phyloP scores from a whole-genome alignment of 2,888 invertebrate genomes.

The Lydus trimaculatus region DNA sequence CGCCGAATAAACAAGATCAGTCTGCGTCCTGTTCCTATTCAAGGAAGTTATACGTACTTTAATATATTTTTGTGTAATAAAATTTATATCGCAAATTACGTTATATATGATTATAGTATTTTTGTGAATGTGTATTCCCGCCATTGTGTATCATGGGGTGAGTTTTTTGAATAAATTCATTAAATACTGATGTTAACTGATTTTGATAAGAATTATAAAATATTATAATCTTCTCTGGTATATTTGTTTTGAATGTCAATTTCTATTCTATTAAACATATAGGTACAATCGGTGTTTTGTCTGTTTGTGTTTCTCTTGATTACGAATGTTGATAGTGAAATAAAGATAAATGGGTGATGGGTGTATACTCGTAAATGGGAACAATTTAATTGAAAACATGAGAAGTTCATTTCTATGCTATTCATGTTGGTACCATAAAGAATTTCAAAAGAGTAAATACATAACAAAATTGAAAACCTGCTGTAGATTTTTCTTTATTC shows the following conservation, averaged over 20 bases:
- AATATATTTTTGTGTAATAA: background rate
- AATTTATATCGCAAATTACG: background rate
- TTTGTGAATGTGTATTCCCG: background rate
- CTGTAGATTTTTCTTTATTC: background rate
- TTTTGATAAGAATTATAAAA: background rate
- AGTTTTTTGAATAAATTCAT: background rate
- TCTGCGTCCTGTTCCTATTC: slow-evolving; percentile 30
- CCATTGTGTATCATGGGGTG: background rate
- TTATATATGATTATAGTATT: background rate
- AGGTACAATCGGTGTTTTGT: background rate
- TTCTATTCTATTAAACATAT: background rate
- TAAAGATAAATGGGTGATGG: background rate
- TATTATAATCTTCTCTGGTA: background rate
- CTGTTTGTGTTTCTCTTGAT: background rate
- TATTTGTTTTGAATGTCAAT: no score
- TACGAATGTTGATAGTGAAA: background rate
- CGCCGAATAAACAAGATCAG: slow-evolving; percentile 35
- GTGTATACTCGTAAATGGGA: no score
- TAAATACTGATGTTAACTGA: background rate
- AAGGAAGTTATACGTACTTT: slow-evolving; percentile 15
- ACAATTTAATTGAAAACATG: background rate
- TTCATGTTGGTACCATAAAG: background rate
- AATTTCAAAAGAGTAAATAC: background rate
- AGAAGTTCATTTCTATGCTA: background rate
- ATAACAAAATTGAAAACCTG: background rate